phyloP scores from a whole-genome alignment of 2,797 vertebrate species.

The Psittacula derbiana region DNA sequence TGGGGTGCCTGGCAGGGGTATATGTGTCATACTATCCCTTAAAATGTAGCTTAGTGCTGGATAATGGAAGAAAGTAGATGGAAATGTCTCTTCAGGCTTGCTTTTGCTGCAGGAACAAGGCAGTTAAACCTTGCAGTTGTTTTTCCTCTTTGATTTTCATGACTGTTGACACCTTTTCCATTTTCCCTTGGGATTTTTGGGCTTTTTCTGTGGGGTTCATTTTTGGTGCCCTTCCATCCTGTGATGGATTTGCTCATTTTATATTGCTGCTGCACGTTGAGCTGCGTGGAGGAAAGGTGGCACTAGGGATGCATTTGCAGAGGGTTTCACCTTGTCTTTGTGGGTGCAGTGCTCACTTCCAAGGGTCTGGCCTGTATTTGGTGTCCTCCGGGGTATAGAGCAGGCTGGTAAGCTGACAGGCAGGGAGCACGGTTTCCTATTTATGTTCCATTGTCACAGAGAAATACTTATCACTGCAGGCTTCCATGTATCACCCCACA shows the following conservation, averaged over 20 bases:
- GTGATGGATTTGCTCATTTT: background rate
- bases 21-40: fast-evolving
- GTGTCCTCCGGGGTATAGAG: background rate
- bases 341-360: background rate
- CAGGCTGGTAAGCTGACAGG: background rate
- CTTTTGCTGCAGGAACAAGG: background rate
- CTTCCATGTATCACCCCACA: background rate
- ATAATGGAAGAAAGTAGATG: background rate
- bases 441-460: background rate
- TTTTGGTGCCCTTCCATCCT: background rate
- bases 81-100: background rate
- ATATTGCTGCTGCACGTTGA: background rate
- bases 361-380: background rate
- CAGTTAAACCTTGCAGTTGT: background rate
- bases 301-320: background rate
- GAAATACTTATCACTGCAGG: background rate
- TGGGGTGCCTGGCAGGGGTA: background rate
- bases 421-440: background rate
- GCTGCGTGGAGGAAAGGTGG: background rate
- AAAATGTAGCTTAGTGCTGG: background rate
- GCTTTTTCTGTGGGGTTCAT: background rate
- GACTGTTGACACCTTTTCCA: background rate
- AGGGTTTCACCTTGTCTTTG: background rate
- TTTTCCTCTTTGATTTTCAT: background rate
- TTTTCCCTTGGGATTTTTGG: background rate